A percentile compares a stretch with the other conserved stretches of the same genome.
Evolutionary conservation across 2,113 vertebrate genomes (phyloP).

Genomic region (Hippoglossus stenolepis): DNA sequence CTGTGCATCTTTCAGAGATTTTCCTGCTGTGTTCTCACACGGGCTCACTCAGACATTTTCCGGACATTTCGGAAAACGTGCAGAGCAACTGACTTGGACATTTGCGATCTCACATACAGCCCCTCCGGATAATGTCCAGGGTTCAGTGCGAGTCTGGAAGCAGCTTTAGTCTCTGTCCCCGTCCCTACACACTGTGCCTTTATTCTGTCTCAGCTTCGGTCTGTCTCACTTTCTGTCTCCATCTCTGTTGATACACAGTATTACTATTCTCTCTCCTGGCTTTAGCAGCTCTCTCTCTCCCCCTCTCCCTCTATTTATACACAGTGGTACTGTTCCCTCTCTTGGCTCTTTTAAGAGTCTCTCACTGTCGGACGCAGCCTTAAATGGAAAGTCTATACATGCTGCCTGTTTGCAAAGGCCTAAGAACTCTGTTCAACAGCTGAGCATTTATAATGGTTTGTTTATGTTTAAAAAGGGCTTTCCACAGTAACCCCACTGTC

Average conservation of each 20-base stretch:
- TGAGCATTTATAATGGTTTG: slow-evolving; percentile 79
- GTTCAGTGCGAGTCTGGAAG: background rate
- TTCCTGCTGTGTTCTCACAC: too few relatives aligned
- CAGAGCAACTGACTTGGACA: too few relatives aligned
- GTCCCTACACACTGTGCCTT: slow-evolving; percentile 41
- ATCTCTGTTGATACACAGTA: slow-evolving; percentile 53
- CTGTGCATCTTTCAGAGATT: too few relatives aligned
- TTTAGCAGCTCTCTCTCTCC: slow-evolving; percentile 38
- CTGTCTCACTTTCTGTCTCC: slow-evolving; percentile 44
- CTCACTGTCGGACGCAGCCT: slow-evolving; percentile 61
- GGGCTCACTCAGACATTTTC: too few relatives aligned
- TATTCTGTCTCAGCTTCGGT: slow-evolving; percentile 35
- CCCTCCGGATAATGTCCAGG: background rate
- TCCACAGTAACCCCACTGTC: slow-evolving; percentile 74
- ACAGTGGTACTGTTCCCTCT: slow-evolving; percentile 72
- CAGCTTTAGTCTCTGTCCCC: background rate
- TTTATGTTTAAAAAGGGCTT: slow-evolving; percentile 75
- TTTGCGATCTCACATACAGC: background rate
- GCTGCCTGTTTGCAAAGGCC: slow-evolving; percentile 61
- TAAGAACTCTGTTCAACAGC: slow-evolving; percentile 67
- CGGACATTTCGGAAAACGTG: too few relatives aligned
- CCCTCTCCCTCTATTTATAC: slow-evolving; percentile 60
- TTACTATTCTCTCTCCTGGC: slow-evolving; percentile 56
- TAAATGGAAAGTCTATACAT: slow-evolving; percentile 81
- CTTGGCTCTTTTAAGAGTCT: slow-evolving; percentile 68